Conservation (phyloP, 2,113 vertebrate genomes). For the Tachuris rubrigastra region DNA sequence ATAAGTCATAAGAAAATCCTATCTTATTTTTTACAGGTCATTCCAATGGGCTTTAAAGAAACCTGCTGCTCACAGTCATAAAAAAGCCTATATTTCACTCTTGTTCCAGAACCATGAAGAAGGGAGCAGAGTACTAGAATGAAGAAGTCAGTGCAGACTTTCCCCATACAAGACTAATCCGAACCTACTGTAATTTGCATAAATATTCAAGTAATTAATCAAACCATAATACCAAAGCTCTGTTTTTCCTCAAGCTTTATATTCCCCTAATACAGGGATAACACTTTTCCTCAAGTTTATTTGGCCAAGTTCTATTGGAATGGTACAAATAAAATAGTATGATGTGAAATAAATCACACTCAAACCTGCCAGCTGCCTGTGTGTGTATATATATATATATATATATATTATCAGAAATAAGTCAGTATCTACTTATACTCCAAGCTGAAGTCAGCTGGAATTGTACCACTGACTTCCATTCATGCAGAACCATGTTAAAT, state of each 20-base stretch:
- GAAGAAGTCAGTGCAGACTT: not conserved
- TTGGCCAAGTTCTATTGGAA: not conserved
- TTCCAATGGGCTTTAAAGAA: not conserved
- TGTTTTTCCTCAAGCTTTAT: not conserved
- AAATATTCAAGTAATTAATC: not conserved
- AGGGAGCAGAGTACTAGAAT: not conserved
- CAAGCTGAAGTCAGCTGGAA: not conserved
- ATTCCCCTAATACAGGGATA: not conserved
- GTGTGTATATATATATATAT: not conserved
- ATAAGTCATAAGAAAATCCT: not conserved
- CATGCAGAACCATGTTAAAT: not conserved
- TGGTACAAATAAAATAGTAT: not conserved
- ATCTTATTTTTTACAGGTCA: not conserved
- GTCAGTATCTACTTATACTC: not conserved
- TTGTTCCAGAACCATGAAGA: not conserved
- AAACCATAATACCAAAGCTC: not conserved
- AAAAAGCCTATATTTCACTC: not conserved
- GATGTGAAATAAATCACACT: not conserved
- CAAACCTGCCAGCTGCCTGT: not conserved
- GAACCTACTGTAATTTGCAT: not conserved
- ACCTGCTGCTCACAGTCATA: not conserved
- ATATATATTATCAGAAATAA: not conserved
- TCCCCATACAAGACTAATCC: not conserved
- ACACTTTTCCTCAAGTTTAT: not conserved
- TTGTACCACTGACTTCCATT: not conserved